Evolutionary conservation across 2,797 vertebrate genomes (phyloP).

Genomic region (Brotula barbata): DNA sequence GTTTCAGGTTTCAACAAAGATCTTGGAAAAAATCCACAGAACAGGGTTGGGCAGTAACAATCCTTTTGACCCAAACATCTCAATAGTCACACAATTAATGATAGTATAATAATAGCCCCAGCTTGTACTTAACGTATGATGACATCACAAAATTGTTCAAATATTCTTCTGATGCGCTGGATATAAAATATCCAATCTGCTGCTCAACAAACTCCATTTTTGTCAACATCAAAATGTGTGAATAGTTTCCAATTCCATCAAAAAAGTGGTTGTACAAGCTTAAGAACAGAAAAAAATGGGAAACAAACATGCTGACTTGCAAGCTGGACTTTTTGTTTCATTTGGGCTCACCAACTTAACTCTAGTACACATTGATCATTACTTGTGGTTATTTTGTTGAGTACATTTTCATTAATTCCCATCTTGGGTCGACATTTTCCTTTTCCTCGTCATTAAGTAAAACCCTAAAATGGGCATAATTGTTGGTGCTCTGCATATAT

Average conservation of each 20-base stretch:
- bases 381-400: no score
- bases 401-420: not conserved
- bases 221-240: not conserved
- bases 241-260: not conserved
- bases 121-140: not conserved
- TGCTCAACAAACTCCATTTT: not conserved
- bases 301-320: no score
- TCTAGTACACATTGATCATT: no score
- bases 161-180: not conserved
- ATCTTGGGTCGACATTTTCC: constrained; percentile 9
- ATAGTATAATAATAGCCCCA: not conserved
- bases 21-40: not conserved
- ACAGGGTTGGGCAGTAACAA: not conserved
- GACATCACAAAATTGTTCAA: not conserved
- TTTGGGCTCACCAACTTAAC: no score
- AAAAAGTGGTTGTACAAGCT: no score
- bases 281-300: no score
- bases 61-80: no score
- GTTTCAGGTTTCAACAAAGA: constrained; percentile 38
- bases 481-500: no score
- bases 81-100: no score
- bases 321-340: no score
- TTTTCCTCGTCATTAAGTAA: constrained; percentile 1
- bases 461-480: not conserved
- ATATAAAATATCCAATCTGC: no score